Evolutionary conservation across 2,113 vertebrate species (phyloP).

Genomic region (Epinephelus moara): DNA sequence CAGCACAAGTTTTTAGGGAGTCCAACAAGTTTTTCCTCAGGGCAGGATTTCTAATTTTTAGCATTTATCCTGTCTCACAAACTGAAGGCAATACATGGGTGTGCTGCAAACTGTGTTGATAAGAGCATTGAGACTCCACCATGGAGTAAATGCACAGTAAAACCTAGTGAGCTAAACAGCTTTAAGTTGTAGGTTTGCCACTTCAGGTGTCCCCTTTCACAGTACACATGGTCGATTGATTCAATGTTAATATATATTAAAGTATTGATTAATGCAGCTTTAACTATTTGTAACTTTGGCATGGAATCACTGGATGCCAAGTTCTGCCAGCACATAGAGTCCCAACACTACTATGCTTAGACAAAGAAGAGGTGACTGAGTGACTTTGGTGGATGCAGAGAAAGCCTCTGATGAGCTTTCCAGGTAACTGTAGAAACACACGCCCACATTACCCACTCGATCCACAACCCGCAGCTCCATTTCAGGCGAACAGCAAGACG

Average conservation of each 20-base stretch:
- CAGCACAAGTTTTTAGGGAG: no score
- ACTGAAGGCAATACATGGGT: no score
- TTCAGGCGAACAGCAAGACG: conserved; percentile 68
- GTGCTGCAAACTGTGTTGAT: no score
- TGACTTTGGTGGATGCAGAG: conserved; percentile 22
- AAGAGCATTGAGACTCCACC: no score
- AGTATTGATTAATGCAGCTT: background rate
- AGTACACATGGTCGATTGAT: background rate
- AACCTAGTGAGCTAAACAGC: background rate
- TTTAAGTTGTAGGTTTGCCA: no score
- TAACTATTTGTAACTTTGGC: background rate
- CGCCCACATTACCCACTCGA: conserved; percentile 72
- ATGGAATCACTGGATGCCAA: background rate
- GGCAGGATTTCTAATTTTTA: no score
- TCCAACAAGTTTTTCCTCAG: no score
- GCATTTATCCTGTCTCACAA: no score
- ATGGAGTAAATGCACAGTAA: background rate
- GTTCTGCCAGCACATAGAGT: conserved; percentile 9
- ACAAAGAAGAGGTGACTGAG: background rate
- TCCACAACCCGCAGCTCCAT: conserved; percentile 75
- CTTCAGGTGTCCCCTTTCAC: background rate
- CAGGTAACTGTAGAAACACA: conserved; percentile 73
- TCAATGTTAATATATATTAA: background rate
- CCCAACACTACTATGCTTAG: background rate
- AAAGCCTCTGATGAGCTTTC: background rate